Conservation (phyloP, 35 echinoderm and acorn worm genomes). For the Holothuria glaberrima region DNA sequence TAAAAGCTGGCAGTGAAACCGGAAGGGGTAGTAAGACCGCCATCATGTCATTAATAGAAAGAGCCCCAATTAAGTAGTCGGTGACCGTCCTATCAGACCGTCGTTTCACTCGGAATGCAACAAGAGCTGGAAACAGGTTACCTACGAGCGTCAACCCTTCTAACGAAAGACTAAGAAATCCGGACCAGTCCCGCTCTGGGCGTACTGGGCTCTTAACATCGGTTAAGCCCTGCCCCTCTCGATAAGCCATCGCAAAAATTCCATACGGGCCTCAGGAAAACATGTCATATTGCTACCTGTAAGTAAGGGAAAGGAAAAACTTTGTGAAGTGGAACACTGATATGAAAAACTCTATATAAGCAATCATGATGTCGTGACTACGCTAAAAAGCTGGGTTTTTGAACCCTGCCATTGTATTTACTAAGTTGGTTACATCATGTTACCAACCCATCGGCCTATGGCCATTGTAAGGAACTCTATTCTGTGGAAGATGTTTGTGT, state of each 20-base stretch:
- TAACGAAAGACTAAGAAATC: constrained; percentile 70
- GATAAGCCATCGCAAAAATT: constrained; percentile 69
- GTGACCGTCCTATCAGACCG: constrained; percentile 74
- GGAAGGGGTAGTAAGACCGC: constrained; percentile 85
- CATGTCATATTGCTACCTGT: constrained; percentile 28
- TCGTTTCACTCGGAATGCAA: constrained; percentile 73
- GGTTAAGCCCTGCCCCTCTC: constrained; percentile 80
- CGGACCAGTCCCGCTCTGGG: constrained; percentile 81
- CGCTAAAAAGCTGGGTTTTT: too few relatives aligned
- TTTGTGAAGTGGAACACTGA: too few relatives aligned
- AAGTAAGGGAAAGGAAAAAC: neutral
- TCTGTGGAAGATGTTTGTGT: too few relatives aligned
- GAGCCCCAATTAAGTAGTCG: constrained; percentile 76
- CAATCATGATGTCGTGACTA: too few relatives aligned
- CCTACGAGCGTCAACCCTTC: constrained; percentile 79
- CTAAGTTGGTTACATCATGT: too few relatives aligned
- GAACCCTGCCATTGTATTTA: too few relatives aligned
- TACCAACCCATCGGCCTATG: too few relatives aligned
- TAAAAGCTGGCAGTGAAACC: constrained; percentile 87
- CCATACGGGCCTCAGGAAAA: constrained; percentile 8
- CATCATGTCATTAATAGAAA: constrained; percentile 86
- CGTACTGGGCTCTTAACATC: constrained; percentile 64
- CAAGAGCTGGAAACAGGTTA: constrained; percentile 82
- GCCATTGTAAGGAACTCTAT: too few relatives aligned
- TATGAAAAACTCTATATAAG: too few relatives aligned